These are phyloP conservation scores for Sitta carolinensis DNA, from an alignment of 2,797 vertebrate genomes.

Conservation along the genomic window DNA sequence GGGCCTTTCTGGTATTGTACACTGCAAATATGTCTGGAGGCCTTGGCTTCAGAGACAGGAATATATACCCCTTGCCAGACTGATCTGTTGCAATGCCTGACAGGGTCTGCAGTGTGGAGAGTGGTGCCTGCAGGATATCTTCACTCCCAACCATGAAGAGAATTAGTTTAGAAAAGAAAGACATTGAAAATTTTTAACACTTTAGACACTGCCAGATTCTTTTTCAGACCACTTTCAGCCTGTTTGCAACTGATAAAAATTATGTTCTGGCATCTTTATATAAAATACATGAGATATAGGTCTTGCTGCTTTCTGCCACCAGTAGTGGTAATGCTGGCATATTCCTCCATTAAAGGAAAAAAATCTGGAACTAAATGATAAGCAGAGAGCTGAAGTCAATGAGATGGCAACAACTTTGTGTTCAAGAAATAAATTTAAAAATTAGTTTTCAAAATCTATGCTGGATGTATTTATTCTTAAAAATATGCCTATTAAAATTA, in stretches of 20 bases:
- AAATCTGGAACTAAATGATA: background rate
- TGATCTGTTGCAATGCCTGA: background rate
- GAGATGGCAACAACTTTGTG: background rate
- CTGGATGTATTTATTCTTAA: background rate
- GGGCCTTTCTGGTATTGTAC: background rate
- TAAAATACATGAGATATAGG: background rate
- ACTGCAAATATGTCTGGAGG: background rate
- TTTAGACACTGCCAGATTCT: background rate
- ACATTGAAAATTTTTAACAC: background rate
- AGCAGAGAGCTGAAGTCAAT: background rate
- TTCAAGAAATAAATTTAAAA: background rate
- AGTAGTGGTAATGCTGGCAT: background rate
- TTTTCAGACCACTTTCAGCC: background rate
- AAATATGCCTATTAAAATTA: background rate
- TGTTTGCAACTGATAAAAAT: background rate
- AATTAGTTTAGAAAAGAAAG: background rate
- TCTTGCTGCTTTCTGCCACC: background rate
- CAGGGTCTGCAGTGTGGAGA: background rate
- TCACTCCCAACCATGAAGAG: background rate
- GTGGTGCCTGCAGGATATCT: background rate
- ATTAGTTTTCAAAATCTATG: background rate
- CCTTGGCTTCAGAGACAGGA: background rate
- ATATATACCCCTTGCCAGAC: background rate
- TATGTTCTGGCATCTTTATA: background rate
- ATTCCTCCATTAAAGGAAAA: background rate